Evolutionary conservation across 2,797 vertebrate species (phyloP).

Genomic region (Pteronotus mesoamericanus): DNA sequence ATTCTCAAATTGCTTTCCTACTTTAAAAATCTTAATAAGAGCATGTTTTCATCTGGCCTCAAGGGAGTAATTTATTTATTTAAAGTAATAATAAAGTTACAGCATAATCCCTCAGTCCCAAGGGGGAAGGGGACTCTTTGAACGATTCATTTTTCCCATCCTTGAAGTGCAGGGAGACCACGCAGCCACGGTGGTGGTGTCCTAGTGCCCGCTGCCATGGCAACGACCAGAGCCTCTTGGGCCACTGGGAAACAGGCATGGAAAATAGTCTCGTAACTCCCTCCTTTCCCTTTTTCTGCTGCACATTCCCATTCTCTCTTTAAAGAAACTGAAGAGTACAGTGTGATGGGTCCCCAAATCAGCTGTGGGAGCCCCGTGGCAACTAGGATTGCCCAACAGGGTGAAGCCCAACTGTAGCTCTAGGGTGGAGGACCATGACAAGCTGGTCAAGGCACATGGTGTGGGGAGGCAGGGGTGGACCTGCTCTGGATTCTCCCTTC

Average conservation of each 20-base stretch:
- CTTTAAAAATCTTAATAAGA: conserved; percentile 71
- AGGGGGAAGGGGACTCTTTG: conserved; percentile 54
- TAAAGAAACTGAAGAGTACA: background rate
- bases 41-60: conserved; percentile 72
- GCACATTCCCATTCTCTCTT: background rate
- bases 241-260: background rate
- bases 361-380: background rate
- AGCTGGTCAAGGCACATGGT: background rate
- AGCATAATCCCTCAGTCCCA: conserved; percentile 65
- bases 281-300: background rate
- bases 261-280: background rate
- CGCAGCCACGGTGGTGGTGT: background rate
- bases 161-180: conserved; percentile 60
- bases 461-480: no score
- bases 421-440: background rate
- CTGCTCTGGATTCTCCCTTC: background rate
- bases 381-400: background rate
- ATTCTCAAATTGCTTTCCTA: conserved; percentile 56
- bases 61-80: conserved; percentile 76
- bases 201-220: conserved; percentile 36
- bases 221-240: background rate
- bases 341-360: background rate
- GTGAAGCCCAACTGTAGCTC: background rate
- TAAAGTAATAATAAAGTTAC: conserved; percentile 75
- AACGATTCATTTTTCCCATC: conserved; percentile 75